Evolutionary conservation across 2,113 vertebrate genomes (phyloP).

Genomic region (Vicugna pacos): DNA sequence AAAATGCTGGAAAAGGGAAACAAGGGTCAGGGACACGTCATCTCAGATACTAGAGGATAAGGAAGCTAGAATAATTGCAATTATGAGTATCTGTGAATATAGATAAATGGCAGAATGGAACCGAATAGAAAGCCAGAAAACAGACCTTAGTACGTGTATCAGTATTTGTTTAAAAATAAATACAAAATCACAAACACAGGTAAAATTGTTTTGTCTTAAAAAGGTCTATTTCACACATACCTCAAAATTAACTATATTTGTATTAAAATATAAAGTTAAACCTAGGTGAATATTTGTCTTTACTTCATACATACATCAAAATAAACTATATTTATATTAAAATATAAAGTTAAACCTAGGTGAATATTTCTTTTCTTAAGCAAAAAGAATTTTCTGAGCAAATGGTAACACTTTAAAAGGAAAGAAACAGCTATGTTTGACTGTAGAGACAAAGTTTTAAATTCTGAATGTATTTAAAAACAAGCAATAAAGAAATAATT

Average conservation of each 20-base stretch:
- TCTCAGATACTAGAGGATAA: background rate
- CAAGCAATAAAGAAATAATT: background rate
- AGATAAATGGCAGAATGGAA: background rate
- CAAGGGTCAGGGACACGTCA: background rate
- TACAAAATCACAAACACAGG: background rate
- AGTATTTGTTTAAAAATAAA: background rate
- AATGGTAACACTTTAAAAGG: background rate
- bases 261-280: slow-evolving; percentile 27
- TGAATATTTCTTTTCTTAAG: too few species aligned
- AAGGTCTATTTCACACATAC: background rate
- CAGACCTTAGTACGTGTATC: background rate
- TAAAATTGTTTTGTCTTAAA: background rate
- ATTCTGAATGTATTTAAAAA: background rate
- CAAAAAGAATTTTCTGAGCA: background rate
- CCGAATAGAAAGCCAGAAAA: background rate
- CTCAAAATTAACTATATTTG: background rate
- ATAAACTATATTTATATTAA: too few species aligned
- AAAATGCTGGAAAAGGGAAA: background rate
- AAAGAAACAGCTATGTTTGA: background rate
- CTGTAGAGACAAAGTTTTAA: background rate
- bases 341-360: too few species aligned
- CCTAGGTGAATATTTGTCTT: background rate
- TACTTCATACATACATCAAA: too few species aligned
- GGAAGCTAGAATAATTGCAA: background rate
- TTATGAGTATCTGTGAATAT: background rate